Evolutionary conservation across 2,888 invertebrate species (phyloP), one percentile per base, ranked within the genome.

Genomic region (Cheilosia grossa): DNA sequence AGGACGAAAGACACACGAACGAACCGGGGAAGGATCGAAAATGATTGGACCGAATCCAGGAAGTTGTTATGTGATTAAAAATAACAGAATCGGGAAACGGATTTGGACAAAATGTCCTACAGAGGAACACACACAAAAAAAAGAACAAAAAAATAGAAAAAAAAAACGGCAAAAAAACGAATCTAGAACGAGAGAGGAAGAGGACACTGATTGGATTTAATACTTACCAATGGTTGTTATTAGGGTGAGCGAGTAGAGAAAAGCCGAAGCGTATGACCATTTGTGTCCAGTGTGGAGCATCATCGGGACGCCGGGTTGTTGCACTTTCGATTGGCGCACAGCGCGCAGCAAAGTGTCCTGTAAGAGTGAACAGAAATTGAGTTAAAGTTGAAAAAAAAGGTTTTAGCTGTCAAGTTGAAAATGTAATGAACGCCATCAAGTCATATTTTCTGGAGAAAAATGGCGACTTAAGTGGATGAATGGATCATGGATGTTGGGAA

Each of bases 181-280:
- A 42, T 15, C 21, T 42, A 37, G 40, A 19, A 24, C 30, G 15
- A 27, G n/a, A 53, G 30, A 40, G 37, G 42, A 44, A 53, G 30
- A 40, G 37, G 42, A 44, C 33, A 56, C 30, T 67, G 72, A 73
- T 73, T 73, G 82, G 56, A 63, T 40, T 58, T 47, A 67, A 64
- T 77, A 93, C 95, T 95, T 92, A 98, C 98, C 98, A 89, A 98
- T 98, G 47, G 98, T 98, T 9, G 98, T 98, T 90, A 98, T 98
- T 87, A 98, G 95, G 19, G 98, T 98, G 88, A 98, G 93, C 30
- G 98, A 98, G 91, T 98, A 98, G 63, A 98, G 94, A 90, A 98
- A 97, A 88, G 98, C 97, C 87, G 97, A 96, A 87, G 97, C 96
- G 92, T 98, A 97, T 58, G 97, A 97, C 98, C 98, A 98, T 88